Base-by-base conservation (phyloP, 2,797 vertebrate species). In the Tokudaia muenninki region DNA sequence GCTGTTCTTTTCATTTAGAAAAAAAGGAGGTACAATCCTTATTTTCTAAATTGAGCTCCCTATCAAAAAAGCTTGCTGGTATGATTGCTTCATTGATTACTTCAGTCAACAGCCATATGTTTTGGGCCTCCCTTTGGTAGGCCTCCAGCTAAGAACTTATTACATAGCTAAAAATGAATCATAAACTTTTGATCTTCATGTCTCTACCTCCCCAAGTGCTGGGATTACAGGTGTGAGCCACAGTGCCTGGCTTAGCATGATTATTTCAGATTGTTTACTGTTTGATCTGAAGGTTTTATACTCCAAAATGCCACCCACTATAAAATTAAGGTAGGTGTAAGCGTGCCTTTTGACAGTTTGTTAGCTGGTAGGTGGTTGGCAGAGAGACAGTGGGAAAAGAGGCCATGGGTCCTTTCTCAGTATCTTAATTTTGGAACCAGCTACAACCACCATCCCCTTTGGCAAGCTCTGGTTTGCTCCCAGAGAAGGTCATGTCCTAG, bases 1-100 rank as follows among this genome's bases (percentile, higher is more conserved):
- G 67, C 65, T 90, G 55, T 41, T 86, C 5, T 95, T 44, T 95
- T n/a, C 67, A 59, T 78, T 83, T 89, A 87, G 34, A 70, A 70
- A 91, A 91, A 29, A 59, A 80, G 81, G 50, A 80, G 70, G 37
- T 82, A 14, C 2, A 87, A 12, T 57, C 34, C 61, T 37, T 21
- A 37, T 70, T 72, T 72, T 37, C 34, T 37, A 72, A 72, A 72
- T 37, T 37, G 34, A n/a, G 44, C 14, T 37, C 37, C 41, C 44
- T 75, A 0, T 63, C 72, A n/a, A 50, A 92, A 96, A 81, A 93
- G 26, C 13, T 94, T 79, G 29, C 37, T 91, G 70, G 86, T 26
- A 13, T 57, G 67, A 74, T 31, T 74, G 31, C 26, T n/a, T 94
- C 79, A 41, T 11, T 91, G 83, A 65, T 75, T 41, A 24, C 47